Evolutionary conservation across 2,888 invertebrate genomes (phyloP).

Genomic region (Agrotis clavis): DNA sequence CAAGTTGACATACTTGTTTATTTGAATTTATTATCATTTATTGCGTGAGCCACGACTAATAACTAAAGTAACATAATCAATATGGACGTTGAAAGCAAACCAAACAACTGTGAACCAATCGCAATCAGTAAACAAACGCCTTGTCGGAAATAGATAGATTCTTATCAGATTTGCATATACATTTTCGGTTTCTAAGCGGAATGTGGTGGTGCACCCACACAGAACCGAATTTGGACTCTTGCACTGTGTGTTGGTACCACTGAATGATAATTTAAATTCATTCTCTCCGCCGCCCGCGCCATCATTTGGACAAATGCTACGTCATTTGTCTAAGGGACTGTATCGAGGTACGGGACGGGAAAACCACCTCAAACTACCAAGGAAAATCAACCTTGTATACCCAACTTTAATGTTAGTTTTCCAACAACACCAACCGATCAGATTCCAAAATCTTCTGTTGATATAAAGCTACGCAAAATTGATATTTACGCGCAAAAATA

Average conservation of each 20-base stretch:
- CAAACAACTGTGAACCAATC: constrained; percentile 22
- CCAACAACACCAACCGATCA: constrained; percentile 70
- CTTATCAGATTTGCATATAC: constrained; percentile 64
- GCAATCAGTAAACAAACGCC: constrained; percentile 39
- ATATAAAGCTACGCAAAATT: constrained; percentile 76
- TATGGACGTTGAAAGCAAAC: constrained; percentile 15
- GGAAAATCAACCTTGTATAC: constrained; percentile 74
- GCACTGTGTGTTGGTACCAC: constrained; percentile 89
- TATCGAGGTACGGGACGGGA: constrained; percentile 78
- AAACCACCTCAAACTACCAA: constrained; percentile 60
- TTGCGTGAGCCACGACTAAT: no score
- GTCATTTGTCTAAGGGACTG: constrained; percentile 90
- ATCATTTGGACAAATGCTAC: constrained; percentile 92
- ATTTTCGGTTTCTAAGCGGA: constrained; percentile 63
- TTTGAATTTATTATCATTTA: no score
- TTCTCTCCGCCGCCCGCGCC: constrained; percentile 92
- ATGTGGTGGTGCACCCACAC: constrained; percentile 73
- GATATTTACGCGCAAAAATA: constrained; percentile 70
- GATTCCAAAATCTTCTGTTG: constrained; percentile 86
- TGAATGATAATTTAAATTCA: constrained; percentile 92
- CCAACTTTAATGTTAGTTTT: constrained; percentile 73
- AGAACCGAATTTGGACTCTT: constrained; percentile 84
- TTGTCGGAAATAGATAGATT: constrained; percentile 57
- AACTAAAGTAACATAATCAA: neutral
- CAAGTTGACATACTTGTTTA: no score